phyloP scores from a whole-genome alignment of 2,888 invertebrate species.

The Onchidella celtica region DNA sequence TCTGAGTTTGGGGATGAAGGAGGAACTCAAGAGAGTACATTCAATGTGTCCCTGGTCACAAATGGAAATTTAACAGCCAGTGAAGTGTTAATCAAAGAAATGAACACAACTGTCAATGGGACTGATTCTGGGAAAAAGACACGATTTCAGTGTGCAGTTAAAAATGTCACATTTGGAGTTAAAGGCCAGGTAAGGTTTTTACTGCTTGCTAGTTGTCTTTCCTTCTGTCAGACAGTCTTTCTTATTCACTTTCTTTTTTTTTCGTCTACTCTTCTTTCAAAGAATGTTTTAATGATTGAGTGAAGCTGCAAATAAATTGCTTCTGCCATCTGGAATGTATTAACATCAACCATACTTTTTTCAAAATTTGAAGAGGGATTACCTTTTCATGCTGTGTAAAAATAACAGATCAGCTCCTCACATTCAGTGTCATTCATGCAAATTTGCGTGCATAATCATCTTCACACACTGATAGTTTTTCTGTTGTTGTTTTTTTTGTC shows the following conservation, averaged over 20 bases:
- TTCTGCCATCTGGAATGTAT: no score
- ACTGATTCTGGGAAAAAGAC: slow-evolving; percentile 67
- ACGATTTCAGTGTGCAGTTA: slow-evolving; percentile 71
- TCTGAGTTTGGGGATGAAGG: slow-evolving; percentile 42
- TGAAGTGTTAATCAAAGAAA: slow-evolving; percentile 8
- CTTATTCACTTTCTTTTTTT: background rate
- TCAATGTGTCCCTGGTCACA: slow-evolving; percentile 21
- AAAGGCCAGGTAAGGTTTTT: slow-evolving; percentile 55
- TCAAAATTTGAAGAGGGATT: no score
- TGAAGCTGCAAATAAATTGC: no score
- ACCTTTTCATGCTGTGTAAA: no score
- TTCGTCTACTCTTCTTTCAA: no score
- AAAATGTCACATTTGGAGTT: slow-evolving; percentile 67
- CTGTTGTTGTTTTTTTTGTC: no score
- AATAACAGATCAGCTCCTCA: no score
- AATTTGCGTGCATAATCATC: no score
- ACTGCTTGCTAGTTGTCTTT: background rate
- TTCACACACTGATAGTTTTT: no score
- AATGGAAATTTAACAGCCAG: slow-evolving; percentile 12
- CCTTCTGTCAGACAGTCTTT: background rate
- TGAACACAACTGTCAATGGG: slow-evolving; percentile 45
- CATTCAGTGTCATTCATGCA: no score
- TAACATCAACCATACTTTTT: no score
- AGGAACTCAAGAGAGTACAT: slow-evolving; percentile 23
- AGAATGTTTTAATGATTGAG: no score